Percentiles rank a stretch among this genome's conserved stretches.
Evolutionary conservation across 1,140 invertebrate species (phyloP).

Genomic region (Nautilus pompilius): DNA sequence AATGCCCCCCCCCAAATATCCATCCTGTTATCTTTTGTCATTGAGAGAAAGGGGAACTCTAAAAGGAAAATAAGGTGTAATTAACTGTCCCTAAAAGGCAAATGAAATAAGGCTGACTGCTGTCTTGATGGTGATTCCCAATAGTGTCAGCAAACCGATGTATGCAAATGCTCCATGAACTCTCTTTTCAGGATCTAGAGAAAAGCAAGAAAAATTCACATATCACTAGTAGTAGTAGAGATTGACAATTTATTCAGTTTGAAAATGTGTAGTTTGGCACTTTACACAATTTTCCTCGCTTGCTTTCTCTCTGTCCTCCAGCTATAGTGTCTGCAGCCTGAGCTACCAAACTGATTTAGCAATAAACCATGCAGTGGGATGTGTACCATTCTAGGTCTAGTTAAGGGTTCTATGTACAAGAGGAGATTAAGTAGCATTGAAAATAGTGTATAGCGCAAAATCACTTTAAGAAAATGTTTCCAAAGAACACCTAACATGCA

Average conservation of each 20-base stretch:
- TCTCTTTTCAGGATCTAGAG: constrained; percentile 52
- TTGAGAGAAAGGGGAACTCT: no score
- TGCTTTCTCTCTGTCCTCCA: not conserved
- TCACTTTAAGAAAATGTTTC: no score
- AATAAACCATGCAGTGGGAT: not conserved
- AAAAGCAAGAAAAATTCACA: constrained; percentile 12
- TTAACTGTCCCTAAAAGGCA: no score
- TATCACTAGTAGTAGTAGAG: not conserved
- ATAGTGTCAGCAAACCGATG: constrained; percentile 48
- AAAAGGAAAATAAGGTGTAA: no score
- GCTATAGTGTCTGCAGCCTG: no score
- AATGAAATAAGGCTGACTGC: constrained; percentile 27
- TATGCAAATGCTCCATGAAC: constrained; percentile 55
- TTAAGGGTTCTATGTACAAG: no score
- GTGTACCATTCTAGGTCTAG: not conserved
- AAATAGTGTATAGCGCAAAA: no score
- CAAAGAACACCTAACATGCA: no score
- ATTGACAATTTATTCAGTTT: not conserved
- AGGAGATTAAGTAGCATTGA: no score
- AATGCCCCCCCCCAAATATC: no score
- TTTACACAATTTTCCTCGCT: not conserved
- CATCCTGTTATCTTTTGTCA: no score
- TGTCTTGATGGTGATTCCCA: constrained; percentile 46
- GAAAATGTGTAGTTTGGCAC: not conserved
- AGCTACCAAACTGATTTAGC: no score